Conservation (phyloP, 2,888 invertebrate species). For the Scaptomyza caliginosa region DNA sequence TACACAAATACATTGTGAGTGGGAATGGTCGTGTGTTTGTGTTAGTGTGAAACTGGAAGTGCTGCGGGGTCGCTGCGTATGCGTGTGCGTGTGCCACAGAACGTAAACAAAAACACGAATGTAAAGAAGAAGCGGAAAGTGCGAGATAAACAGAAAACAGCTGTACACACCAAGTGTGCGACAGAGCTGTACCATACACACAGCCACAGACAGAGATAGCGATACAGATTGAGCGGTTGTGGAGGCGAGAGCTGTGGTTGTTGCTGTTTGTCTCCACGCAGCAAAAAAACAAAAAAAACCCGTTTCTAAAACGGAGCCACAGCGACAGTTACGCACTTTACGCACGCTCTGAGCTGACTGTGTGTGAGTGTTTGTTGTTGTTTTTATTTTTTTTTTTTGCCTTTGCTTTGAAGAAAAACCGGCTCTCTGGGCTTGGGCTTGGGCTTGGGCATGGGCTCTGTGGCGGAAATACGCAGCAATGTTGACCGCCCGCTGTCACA, state of each 20-base stretch:
- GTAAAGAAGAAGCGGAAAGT: constrained; percentile 77
- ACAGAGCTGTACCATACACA: constrained; percentile 18
- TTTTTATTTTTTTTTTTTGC: constrained; percentile 38
- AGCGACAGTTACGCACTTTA: constrained; percentile 78
- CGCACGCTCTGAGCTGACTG: constrained; percentile 65
- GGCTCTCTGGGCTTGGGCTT: constrained; percentile 59
- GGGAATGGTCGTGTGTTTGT: neutral
- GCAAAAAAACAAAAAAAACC: constrained; percentile 70
- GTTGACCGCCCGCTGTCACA: constrained; percentile 57
- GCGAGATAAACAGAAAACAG: constrained; percentile 80
- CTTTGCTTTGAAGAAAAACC: constrained; percentile 72
- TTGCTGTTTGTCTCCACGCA: constrained; percentile 42
- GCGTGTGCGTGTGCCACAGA: constrained; percentile 52
- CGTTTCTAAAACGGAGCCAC: constrained; percentile 59
- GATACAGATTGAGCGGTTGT: constrained; percentile 15
- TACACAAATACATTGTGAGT: constrained; percentile 2
- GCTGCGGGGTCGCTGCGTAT: constrained; percentile 41
- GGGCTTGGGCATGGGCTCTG: constrained; percentile 49
- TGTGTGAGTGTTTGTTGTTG: constrained; percentile 18
- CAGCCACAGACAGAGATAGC: neutral
- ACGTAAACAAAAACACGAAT: constrained; percentile 79
- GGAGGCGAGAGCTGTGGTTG: constrained; percentile 28
- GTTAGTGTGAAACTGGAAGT: constrained; percentile 19
- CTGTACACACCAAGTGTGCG: constrained; percentile 70
- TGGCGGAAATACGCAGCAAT: constrained; percentile 71